Percentiles rank a stretch among this genome's conserved stretches.
phyloP scores from a whole-genome alignment of 2,797 vertebrate genomes.

The Myripristis murdjan region DNA sequence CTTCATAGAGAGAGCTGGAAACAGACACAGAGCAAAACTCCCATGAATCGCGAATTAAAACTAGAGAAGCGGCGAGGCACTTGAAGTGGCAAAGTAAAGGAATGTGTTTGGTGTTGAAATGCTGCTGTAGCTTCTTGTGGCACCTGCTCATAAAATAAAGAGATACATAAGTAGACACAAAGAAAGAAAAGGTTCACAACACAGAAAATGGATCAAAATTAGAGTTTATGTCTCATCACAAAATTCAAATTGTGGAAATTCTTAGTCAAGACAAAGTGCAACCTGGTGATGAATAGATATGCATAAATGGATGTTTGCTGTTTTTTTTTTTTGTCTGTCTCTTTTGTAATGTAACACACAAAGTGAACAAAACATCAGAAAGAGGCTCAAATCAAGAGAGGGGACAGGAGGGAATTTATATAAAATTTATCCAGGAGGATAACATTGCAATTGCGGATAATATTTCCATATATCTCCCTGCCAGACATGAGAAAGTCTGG shows the following conservation, averaged over 20 bases:
- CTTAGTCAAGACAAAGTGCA: neutral
- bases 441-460: conserved; percentile 37
- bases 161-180: neutral
- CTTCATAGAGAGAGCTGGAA: conserved; percentile 1
- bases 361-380: conserved; percentile 8
- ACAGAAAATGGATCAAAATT: neutral
- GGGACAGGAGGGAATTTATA: conserved; percentile 12
- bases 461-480: conserved; percentile 60
- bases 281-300: neutral
- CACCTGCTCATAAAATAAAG: neutral
- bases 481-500: conserved; percentile 62
- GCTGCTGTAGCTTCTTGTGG: neutral
- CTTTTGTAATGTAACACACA: conserved; percentile 12
- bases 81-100: conserved; percentile 3
- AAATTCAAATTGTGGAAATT: neutral
- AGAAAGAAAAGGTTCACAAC: neutral
- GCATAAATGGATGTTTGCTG: too few species aligned
- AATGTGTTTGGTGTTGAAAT: conserved; percentile 11
- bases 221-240: neutral
- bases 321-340: neutral
- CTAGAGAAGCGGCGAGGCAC: conserved; percentile 4
- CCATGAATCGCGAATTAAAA: conserved; percentile 19
- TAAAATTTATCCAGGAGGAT: conserved; percentile 1
- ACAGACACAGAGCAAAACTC: conserved; percentile 35
- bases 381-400: conserved; percentile 25